Conservation (phyloP, 2,888 invertebrate genomes). For the Hirtodrosophila cameraria region DNA sequence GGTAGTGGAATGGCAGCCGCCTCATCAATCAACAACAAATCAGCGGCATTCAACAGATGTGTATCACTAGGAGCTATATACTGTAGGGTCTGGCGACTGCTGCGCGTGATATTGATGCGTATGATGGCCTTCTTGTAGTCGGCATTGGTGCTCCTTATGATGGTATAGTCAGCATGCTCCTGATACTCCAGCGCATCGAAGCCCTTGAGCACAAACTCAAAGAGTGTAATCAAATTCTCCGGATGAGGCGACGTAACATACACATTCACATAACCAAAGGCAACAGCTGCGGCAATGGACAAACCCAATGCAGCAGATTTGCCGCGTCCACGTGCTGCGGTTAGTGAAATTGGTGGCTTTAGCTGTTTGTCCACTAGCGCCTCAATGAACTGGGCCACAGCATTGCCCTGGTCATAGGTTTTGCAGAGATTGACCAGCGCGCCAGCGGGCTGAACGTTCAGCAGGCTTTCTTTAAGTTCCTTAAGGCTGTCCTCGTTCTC, state of each 20-base stretch:
- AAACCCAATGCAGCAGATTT: slow-evolving; percentile 99
- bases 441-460: slow-evolving; percentile 96
- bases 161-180: slow-evolving; percentile 97
- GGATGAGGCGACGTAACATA: slow-evolving; percentile 99
- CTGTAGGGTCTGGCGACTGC: slow-evolving; percentile 97
- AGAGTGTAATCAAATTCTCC: slow-evolving; percentile 98
- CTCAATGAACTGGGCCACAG: slow-evolving; percentile 96
- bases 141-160: slow-evolving; percentile 96
- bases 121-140: slow-evolving; percentile 98
- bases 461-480: slow-evolving; percentile 91
- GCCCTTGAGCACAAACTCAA: slow-evolving; percentile 98
- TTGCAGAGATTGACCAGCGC: slow-evolving; percentile 94
- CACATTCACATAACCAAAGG: slow-evolving; percentile 92
- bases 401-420: slow-evolving; percentile 97
- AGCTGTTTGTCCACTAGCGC: slow-evolving; percentile 95
- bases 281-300: slow-evolving; percentile 93
- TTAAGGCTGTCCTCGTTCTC: slow-evolving; percentile 87
- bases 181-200: slow-evolving; percentile 97
- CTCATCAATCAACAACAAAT: slow-evolving; percentile 98
- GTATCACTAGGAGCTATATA: slow-evolving; percentile 98
- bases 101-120: slow-evolving; percentile 94
- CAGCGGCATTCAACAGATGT: slow-evolving; percentile 95
- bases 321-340: slow-evolving; percentile 98
- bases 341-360: slow-evolving; percentile 95
- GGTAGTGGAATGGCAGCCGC: slow-evolving; percentile 99